Evolutionary conservation across 2,113 vertebrate genomes (phyloP), one percentile per base, ranked within the genome.

Genomic region (Acrocephalus arundinaceus): DNA sequence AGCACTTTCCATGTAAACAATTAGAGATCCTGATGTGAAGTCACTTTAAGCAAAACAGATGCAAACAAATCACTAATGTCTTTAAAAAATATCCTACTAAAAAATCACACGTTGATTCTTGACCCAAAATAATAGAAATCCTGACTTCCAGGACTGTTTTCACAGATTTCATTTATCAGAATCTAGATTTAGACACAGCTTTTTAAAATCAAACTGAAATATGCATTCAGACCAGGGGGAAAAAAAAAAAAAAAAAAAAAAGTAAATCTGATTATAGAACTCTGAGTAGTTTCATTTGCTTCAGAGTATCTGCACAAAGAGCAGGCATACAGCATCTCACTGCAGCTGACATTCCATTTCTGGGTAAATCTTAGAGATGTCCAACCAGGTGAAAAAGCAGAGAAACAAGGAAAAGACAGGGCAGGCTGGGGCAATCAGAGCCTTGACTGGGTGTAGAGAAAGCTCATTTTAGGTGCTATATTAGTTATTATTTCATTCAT

Each of bases 181-280:
- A 78, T 21, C 25, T 81, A n/a, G 31, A 62, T 52, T 30, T 85
- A 39, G 35, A 45, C 3, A 2, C 1, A 0, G 3, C 7, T 33
- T 80, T 71, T 74, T 87, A 4, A 46, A 93, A 87, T 2, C 17
- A 54, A 87, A 28, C 6, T 41, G 7, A 63, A 39, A 30, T 45
- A 49, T 3, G 4, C 58, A 58, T 43, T 67, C 22, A 35, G 52
- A 82, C 2, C 21, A 78, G 20, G 12, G 1, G 4, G 41, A 31
- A 57, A 48, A 31, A 63, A 21, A 46, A 20, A 20, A 46, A 43
- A 16, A 55, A 31, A 27, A 15, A 68, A 61, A 28, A 25, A 11
- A 0, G 2, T 45, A 74, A 88, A 59, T 71, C 33, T 9, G 0
- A 21, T 15, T n/a, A 52, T 15, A 59, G 33, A 87, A 35, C 9